Conservation (phyloP, 2,888 invertebrate species). For the Ernsta delagoae region DNA sequence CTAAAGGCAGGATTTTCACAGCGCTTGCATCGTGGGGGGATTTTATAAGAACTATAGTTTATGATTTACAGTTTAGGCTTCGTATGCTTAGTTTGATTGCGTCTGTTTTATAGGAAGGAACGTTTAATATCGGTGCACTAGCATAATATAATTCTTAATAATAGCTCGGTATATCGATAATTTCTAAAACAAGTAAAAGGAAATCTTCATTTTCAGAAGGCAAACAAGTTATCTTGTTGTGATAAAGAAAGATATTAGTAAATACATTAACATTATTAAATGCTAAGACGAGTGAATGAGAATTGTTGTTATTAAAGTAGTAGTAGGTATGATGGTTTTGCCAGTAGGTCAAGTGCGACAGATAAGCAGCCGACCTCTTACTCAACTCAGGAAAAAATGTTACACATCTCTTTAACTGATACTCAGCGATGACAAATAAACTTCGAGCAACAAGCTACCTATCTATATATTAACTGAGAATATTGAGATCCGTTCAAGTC, state of each 20-base stretch:
- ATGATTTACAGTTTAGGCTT: too few species aligned
- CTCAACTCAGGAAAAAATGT: slow-evolving; percentile 25
- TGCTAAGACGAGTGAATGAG: slow-evolving; percentile 2
- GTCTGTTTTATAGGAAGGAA: too few species aligned
- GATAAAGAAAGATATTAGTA: not conserved
- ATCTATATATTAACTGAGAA: not conserved
- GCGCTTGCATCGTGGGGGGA: too few species aligned
- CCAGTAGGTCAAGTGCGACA: slow-evolving; percentile 40
- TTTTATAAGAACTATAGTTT: too few species aligned
- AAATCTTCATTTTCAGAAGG: not conserved
- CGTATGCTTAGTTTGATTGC: too few species aligned
- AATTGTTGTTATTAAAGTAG: not conserved
- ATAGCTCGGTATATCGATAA: too few species aligned
- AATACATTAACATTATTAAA: not conserved
- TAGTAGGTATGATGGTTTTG: slow-evolving; percentile 11
- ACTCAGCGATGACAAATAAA: not conserved
- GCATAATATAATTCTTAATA: too few species aligned
- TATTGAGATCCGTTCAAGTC: not conserved
- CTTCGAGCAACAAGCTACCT: not conserved
- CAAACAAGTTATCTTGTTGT: not conserved
- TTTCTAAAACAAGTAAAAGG: too few species aligned
- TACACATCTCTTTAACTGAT: not conserved
- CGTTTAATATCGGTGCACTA: too few species aligned
- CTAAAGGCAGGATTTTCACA: too few species aligned
- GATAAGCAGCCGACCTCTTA: slow-evolving; percentile 38